A percentile compares a stretch with the other conserved stretches of the same genome.
Evolutionary conservation across 2,797 vertebrate genomes (phyloP).

Genomic region (Naso thynnoides): DNA sequence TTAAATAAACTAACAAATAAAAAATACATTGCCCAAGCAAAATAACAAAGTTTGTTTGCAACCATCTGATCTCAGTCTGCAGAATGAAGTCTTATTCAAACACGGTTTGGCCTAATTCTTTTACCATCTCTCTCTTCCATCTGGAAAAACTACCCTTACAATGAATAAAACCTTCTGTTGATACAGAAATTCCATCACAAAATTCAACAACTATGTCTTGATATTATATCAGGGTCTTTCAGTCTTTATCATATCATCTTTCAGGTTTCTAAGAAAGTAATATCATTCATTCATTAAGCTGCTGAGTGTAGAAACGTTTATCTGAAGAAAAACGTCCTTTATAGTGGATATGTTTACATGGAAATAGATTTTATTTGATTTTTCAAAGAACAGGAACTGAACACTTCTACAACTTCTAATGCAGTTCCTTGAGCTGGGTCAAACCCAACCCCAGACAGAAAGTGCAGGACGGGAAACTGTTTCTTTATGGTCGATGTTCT

Average conservation of each 20-base stretch:
- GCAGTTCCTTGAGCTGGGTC: not conserved
- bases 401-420: not conserved
- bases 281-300: conserved; percentile 1
- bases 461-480: not conserved
- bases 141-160: not conserved
- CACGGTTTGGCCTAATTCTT: not conserved
- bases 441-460: not conserved
- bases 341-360: conserved; percentile 1
- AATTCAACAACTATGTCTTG: not conserved
- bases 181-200: not conserved
- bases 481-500: not conserved
- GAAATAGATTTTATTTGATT: not conserved
- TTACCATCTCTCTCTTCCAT: not conserved
- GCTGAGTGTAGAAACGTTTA: not conserved
- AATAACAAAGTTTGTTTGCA: conserved; percentile 18
- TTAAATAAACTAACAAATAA: conserved; percentile 9
- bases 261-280: conserved; percentile 8
- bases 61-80: not conserved
- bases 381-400: not conserved
- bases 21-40: not conserved
- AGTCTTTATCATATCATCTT: conserved; percentile 21
- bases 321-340: not conserved
- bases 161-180: conserved; percentile 14
- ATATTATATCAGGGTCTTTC: conserved; percentile 1
- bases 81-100: conserved; percentile 4